Evolutionary conservation across 2,797 vertebrate genomes (phyloP).

Genomic region (Ataeniobius toweri): DNA sequence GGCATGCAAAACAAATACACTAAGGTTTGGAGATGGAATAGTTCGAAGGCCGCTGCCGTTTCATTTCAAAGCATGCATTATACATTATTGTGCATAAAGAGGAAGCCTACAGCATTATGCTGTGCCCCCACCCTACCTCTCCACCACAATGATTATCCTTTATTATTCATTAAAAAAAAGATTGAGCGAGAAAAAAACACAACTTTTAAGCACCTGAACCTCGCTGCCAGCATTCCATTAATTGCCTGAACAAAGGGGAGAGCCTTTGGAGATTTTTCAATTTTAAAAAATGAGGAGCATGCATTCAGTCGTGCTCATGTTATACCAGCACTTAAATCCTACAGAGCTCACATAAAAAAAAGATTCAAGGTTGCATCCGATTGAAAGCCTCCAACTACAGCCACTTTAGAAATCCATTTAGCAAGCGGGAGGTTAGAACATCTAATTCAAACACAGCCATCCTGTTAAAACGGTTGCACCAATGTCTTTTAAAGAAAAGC

Average conservation of each 20-base stretch:
- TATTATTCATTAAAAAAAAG: conserved; percentile 84
- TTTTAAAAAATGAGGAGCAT: conserved; percentile 83
- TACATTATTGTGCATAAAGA: conserved; percentile 85
- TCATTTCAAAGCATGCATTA: conserved; percentile 86
- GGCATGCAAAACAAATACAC: conserved; percentile 81
- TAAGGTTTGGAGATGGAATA: conserved; percentile 77
- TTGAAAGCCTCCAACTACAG: conserved; percentile 79
- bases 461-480: conserved; percentile 78
- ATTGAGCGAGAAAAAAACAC: conserved; percentile 69
- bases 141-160: conserved; percentile 82
- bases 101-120: conserved; percentile 82
- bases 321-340: conserved; percentile 86
- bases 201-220: conserved; percentile 85
- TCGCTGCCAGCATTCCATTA: conserved; percentile 86
- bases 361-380: conserved; percentile 86
- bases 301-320: conserved; percentile 85
- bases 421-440: conserved; percentile 77
- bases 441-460: conserved; percentile 82
- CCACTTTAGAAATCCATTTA: conserved; percentile 82
- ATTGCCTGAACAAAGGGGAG: conserved; percentile 84
- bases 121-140: conserved; percentile 58
- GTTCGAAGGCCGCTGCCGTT: conserved; percentile 82
- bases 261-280: conserved; percentile 85
- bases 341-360: conserved; percentile 86
- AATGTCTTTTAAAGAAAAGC: conserved; percentile 76